Evolutionary conservation across 2,797 vertebrate species (phyloP).

Genomic region (Myoxocephalus aenaeus): DNA sequence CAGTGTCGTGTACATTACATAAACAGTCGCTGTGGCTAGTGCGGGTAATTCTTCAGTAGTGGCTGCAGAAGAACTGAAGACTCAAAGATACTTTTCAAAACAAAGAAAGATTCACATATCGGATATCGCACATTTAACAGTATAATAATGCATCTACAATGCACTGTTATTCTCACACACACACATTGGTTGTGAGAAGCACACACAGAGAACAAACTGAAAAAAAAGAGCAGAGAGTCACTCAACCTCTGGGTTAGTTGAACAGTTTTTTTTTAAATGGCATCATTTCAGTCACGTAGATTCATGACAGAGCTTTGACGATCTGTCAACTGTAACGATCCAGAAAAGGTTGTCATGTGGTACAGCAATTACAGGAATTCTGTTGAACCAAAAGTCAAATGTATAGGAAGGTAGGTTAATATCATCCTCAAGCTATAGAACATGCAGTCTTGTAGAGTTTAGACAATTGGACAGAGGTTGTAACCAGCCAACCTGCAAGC

Average conservation of each 20-base stretch:
- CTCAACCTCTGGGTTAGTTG: background rate
- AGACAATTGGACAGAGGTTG: slow-evolving; percentile 62
- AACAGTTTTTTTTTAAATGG: slow-evolving; percentile 2
- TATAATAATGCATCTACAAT: slow-evolving; percentile 24
- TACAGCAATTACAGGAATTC: background rate
- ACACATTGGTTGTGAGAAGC: slow-evolving; percentile 1
- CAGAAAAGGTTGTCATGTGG: slow-evolving; percentile 4
- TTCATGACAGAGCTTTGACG: no score
- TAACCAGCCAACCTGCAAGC: slow-evolving; percentile 77
- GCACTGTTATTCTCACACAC: background rate
- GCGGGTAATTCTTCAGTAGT: slow-evolving; percentile 48
- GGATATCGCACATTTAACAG: slow-evolving; percentile 7
- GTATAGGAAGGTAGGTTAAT: slow-evolving; percentile 8
- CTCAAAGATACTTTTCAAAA: slow-evolving; percentile 26
- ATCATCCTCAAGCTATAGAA: slow-evolving; percentile 16
- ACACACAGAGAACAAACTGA: slow-evolving; percentile 27
- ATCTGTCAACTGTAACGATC: background rate
- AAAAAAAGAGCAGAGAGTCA: slow-evolving; percentile 12
- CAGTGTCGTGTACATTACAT: slow-evolving; percentile 17
- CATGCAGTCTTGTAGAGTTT: slow-evolving; percentile 23
- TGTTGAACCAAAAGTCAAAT: background rate
- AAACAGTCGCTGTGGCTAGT: slow-evolving; percentile 52
- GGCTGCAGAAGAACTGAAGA: slow-evolving; percentile 27
- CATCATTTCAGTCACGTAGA: background rate
- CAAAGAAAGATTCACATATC: slow-evolving; percentile 38